A percentile compares a stretch with the other conserved stretches of the same genome.
These are phyloP conservation scores for Heliconius hortense DNA, from an alignment of 2,888 invertebrate genomes.

Conservation along the genomic window DNA sequence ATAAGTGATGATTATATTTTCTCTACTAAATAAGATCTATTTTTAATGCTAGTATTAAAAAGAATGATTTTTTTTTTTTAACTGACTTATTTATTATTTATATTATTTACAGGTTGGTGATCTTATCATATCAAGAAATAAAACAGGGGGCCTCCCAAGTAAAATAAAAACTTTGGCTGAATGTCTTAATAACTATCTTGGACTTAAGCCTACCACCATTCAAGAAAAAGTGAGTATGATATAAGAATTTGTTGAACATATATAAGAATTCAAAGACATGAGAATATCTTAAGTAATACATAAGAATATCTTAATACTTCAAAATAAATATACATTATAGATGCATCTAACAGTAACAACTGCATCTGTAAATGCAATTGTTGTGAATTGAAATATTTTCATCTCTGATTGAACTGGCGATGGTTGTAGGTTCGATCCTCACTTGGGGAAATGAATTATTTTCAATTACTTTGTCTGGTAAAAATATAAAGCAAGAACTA, in stretches of 20 bases:
- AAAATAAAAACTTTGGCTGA: constrained; percentile 67
- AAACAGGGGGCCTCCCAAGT: constrained; percentile 63
- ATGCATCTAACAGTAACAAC: background rate
- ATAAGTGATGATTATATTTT: background rate
- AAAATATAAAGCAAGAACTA: no score
- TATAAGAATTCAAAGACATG: background rate
- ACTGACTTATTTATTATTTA: no score
- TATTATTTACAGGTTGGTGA: constrained; percentile 71
- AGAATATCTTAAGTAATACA: background rate
- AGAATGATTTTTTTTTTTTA: background rate
- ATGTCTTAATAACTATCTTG: constrained; percentile 71
- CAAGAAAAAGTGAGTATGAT: constrained; percentile 63
- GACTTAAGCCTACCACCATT: constrained; percentile 63
- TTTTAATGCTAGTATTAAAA: background rate
- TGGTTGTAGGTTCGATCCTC: background rate
- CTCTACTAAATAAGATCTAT: background rate
- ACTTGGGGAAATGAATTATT: background rate
- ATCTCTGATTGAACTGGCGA: background rate
- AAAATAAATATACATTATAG: background rate
- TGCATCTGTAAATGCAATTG: no score
- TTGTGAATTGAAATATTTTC: no score
- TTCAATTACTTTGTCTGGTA: background rate
- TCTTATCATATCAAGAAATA: constrained; percentile 70
- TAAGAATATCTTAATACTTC: background rate
- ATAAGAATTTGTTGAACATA: background rate